Evolutionary conservation across 1,140 invertebrate genomes (phyloP).

Genomic region (Nasonia vitripennis): DNA sequence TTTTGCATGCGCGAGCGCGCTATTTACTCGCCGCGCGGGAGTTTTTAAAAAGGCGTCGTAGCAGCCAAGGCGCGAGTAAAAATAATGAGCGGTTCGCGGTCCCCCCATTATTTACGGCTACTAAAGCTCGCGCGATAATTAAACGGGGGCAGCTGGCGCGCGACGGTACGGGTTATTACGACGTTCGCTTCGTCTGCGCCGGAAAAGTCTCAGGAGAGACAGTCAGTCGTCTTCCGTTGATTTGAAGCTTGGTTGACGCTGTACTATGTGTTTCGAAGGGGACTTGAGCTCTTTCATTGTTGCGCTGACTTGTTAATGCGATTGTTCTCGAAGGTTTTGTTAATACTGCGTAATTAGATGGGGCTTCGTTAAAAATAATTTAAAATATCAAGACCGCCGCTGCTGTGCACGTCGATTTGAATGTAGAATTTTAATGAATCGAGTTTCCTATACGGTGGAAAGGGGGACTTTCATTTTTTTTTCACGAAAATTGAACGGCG

Average conservation of each 20-base stretch:
- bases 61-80: conserved; percentile 10
- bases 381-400: not conserved
- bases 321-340: not conserved
- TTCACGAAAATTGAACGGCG: not conserved
- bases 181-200: conserved; percentile 20
- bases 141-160: conserved; percentile 21
- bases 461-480: not conserved
- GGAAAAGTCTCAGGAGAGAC: conserved; percentile 35
- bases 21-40: not conserved
- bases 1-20: not conserved
- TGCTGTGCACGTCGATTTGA: not conserved
- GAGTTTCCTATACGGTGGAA: not conserved
- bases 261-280: not conserved
- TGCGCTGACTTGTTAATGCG: not conserved
- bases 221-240: conserved; percentile 47
- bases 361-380: not conserved
- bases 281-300: not conserved
- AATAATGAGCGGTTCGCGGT: conserved; percentile 26
- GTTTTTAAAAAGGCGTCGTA: not conserved
- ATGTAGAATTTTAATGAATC: not conserved
- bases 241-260: not conserved
- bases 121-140: conserved; percentile 36
- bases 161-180: not conserved
- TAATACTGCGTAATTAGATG: not conserved
- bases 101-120: conserved; percentile 1